Conservation (phyloP, 2,888 invertebrate genomes). For the Tromatobia lineatoria region DNA sequence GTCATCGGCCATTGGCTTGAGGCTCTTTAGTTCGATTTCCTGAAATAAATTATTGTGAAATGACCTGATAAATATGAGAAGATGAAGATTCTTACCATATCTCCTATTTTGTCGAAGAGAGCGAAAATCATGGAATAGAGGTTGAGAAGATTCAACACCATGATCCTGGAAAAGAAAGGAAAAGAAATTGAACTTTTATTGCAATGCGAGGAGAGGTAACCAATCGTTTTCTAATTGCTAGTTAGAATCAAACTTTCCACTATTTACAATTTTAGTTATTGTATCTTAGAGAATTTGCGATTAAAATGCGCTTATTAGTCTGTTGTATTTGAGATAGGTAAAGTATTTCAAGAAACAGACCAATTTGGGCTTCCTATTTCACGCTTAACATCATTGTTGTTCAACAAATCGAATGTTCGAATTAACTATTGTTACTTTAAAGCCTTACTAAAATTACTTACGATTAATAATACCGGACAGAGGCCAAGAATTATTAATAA, state of each 20-base stretch:
- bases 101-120: conserved; percentile 94
- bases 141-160: conserved; percentile 97
- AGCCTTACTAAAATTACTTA: no score
- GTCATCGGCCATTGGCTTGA: conserved; percentile 86
- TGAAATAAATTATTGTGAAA: conserved; percentile 69
- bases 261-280: neutral
- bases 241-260: neutral
- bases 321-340: no score
- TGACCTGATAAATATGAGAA: conserved; percentile 22
- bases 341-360: no score
- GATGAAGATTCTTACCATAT: conserved; percentile 88
- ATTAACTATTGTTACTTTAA: no score
- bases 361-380: no score
- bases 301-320: no score
- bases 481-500: neutral
- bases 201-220: no score
- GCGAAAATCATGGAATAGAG: conserved; percentile 98
- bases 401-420: no score
- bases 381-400: no score
- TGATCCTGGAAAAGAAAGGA: conserved; percentile 89
- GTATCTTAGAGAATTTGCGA: no score
- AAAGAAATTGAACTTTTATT: conserved; percentile 72
- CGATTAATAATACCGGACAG: no score
- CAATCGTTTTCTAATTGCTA: neutral
- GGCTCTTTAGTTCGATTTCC: conserved; percentile 87